Evolutionary conservation across 2,888 invertebrate genomes (phyloP), one percentile per base, ranked within the genome.

Genomic region (Theristus sp.): DNA sequence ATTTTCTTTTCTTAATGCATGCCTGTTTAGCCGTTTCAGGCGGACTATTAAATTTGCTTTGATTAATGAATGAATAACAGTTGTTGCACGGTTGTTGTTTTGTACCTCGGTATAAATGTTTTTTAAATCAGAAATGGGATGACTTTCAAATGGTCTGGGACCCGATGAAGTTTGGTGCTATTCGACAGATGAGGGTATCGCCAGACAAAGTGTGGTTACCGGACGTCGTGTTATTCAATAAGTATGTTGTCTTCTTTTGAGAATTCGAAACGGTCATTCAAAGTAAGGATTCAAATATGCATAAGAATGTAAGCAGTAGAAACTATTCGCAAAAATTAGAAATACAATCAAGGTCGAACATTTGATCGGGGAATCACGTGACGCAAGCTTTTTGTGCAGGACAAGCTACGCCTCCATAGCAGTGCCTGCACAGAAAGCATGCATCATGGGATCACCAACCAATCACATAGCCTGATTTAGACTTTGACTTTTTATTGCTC

Each of bases 161-260:
- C 58, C 73, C 73, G 6, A 63, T 64, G 24, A 67, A 73, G 56
- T 74, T 73, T 62, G 73, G 69, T 1, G 69, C 68, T 46, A 69
- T 73, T 28, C 66, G 67, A 28, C 66, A 68, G 52, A 74, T 78
- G 49, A 67, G 78, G 31, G 75, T 79, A 24, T 68, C 74, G 25
- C 75, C 77, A 0, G 75, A 77, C 60, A 75, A 76, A 63, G 73
- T 75, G 26, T 78, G 78, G 78, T 64, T 71, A n/a, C 71, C 72
- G 0, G 73, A 73, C 62, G 70, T 73, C 57, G 73, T 73, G 10
- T 65, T 73, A 3, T 73, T 73, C 66, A 73, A 79, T 67, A 79
- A 77, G 77, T 76, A 64, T 65, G 90, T 91, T 20, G 62, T 2
- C 2, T 17, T 56, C 26, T 52, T n/a, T n/a, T 28, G 28, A 13